Percentiles rank a stretch among this genome's conserved stretches.
phyloP scores from a whole-genome alignment of 2,797 vertebrate genomes.

The Rhincodon typus region DNA sequence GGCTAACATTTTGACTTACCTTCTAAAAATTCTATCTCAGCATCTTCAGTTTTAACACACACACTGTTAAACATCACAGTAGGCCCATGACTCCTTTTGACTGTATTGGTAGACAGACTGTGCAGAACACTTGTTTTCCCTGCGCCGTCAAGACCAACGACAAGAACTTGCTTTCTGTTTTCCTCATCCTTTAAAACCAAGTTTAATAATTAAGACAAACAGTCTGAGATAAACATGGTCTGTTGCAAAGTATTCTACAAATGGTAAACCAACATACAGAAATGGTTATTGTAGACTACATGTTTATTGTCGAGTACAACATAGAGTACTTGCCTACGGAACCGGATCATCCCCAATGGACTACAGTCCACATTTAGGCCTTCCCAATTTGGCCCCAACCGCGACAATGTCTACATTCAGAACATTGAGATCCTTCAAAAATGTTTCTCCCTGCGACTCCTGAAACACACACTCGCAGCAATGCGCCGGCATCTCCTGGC shows the following conservation, averaged over 20 bases:
- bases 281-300: not conserved
- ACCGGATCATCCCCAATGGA: no score
- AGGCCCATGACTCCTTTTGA: slow-evolving; percentile 64
- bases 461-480: no score
- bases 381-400: no score
- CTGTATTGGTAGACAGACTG: slow-evolving; percentile 63
- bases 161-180: slow-evolving; percentile 67
- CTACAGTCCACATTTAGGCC: no score
- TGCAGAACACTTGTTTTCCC: slow-evolving; percentile 86
- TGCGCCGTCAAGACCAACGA: slow-evolving; percentile 82
- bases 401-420: no score
- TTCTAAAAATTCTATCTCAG: slow-evolving; percentile 80
- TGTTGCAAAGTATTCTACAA: not conserved
- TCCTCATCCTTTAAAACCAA: slow-evolving; percentile 46
- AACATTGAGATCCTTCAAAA: no score
- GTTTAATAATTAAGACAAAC: not conserved
- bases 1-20: slow-evolving; percentile 60
- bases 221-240: not conserved
- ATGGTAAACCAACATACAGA: not conserved
- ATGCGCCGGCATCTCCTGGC: no score
- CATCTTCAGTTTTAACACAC: slow-evolving; percentile 67
- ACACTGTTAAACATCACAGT: slow-evolving; percentile 79
- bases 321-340: no score
- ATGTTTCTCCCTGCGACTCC: no score
- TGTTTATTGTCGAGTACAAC: not conserved